Conservation (phyloP, 2,797 vertebrate species). For the Liasis olivaceus region DNA sequence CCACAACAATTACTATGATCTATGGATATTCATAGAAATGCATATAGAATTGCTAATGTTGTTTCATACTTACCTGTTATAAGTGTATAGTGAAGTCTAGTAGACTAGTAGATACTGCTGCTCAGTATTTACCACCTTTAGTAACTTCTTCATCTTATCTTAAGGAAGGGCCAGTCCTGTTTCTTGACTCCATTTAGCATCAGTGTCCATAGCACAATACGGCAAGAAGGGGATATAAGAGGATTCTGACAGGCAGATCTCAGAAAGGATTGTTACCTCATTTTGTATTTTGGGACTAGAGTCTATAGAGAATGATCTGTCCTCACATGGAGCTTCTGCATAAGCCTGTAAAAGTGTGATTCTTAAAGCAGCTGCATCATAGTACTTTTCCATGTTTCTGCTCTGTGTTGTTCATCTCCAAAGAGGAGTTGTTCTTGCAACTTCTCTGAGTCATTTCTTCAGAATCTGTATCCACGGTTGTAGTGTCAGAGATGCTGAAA, state of each 20-base stretch:
- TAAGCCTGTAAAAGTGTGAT: neutral
- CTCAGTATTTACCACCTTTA: neutral
- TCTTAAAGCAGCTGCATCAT: neutral
- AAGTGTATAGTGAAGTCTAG: neutral
- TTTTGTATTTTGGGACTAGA: neutral
- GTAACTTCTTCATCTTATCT: neutral
- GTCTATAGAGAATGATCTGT: neutral
- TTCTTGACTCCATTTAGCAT: neutral
- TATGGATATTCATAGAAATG: neutral
- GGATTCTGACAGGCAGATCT: neutral
- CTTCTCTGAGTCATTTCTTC: neutral
- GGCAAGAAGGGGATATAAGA: neutral
- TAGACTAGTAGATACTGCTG: neutral
- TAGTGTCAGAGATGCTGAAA: neutral
- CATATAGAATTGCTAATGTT: neutral
- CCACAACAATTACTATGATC: neutral
- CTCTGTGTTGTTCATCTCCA: neutral
- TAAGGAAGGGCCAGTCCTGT: neutral
- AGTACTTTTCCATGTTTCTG: neutral
- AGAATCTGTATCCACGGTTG: neutral
- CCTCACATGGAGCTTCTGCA: neutral
- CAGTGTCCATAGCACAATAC: too few species aligned
- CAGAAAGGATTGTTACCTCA: neutral
- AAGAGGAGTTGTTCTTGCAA: neutral
- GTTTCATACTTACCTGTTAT: neutral